Base-by-base conservation (phyloP, 2,888 invertebrate genomes). In the Thereva unica region DNA sequence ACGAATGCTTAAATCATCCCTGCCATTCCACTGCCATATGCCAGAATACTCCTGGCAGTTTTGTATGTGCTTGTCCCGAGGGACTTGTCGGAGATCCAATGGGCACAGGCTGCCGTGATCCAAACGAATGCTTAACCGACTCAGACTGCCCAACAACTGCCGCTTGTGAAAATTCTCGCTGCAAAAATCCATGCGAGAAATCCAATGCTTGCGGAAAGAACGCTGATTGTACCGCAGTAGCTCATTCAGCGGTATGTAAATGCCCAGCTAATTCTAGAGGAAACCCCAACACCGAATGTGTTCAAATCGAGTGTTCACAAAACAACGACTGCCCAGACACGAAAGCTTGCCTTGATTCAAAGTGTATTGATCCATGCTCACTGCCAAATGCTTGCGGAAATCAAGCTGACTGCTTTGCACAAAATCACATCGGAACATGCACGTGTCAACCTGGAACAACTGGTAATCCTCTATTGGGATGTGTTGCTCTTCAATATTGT, bases 381-480 rank as follows among this genome's bases (percentile, higher is more conserved):
- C 82, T 93, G 68, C 85, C 89, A 1, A 91, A 93, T 71, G 91
- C 92, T 1, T 95, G 95, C 74, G 95, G 95, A 0, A 85, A 86
- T 70, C 89, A 90, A 76, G 90, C 93, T 0, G 85, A 87, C 67
- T 95, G 95, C 75, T 80, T 85, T 2, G 85, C 92, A 0, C 84
- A 84, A 71, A 91, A 91, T 78, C 94, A 95, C 75, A 86, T 90
- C 55, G 91, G 91, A 1, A 83, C 91, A 44, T 95, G 95, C 76
- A 85, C 87, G n/a, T 95, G 95, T 77, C 85, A 88, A 73, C 84
- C 91, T 35, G 94, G 94, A 52, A 90, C 87, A 71, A 93, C 93
- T 1, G 94, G 94, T 37, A 92, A 94, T 80, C 91, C 95, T 8
- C 88, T 90, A 68, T 84, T 93, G 69, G 94, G 94, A 9, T 95